These are phyloP conservation scores for Sipha maydis DNA, from an alignment of 2,888 invertebrate genomes.

Conservation along the genomic window DNA sequence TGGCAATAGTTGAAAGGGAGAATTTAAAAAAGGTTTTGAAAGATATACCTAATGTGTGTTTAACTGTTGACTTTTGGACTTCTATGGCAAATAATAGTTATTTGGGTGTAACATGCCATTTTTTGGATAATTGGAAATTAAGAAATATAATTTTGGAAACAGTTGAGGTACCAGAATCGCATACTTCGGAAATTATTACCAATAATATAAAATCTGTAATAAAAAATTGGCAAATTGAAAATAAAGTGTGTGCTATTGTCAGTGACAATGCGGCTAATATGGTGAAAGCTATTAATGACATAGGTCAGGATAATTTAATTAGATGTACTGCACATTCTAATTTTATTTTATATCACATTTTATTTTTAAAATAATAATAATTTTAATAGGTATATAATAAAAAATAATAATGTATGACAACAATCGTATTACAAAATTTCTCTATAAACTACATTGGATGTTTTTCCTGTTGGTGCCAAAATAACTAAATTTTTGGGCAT, in stretches of 20 bases:
- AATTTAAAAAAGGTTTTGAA: constrained; percentile 2
- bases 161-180: constrained; percentile 6
- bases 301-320: not conserved
- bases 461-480: too few relatives aligned
- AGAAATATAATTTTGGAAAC: constrained; percentile 26
- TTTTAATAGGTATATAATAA: too few relatives aligned
- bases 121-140: constrained; percentile 35
- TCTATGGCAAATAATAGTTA: constrained; percentile 14
- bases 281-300: not conserved
- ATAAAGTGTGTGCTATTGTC: not conserved
- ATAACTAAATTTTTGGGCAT: too few relatives aligned
- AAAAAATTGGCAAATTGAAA: constrained; percentile 3
- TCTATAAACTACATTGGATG: too few relatives aligned
- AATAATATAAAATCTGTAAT: not conserved
- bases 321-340: too few relatives aligned
- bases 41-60: constrained; percentile 1
- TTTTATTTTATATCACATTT: too few relatives aligned
- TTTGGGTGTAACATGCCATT: constrained; percentile 25
- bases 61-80: constrained; percentile 41
- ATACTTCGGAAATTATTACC: constrained; percentile 11
- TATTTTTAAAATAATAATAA: too few relatives aligned
- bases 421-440: too few relatives aligned
- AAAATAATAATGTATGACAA: too few relatives aligned
- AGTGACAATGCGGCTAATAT: not conserved
- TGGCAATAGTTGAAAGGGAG: constrained; percentile 22